Base-by-base conservation (phyloP, 2,888 invertebrate genomes). In the Athripsodes cinereus region DNA sequence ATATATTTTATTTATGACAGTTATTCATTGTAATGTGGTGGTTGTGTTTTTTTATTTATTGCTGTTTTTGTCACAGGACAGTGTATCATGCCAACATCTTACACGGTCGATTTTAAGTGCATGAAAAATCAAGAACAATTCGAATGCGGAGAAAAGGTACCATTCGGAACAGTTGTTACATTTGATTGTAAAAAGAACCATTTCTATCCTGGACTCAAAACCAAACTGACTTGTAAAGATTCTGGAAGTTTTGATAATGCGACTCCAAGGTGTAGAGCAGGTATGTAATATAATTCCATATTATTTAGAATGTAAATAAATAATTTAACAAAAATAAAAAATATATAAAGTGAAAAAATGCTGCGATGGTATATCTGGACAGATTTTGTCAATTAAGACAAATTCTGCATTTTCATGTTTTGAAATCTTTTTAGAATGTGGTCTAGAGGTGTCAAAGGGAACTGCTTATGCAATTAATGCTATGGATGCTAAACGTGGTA, bases 221-320 rank as follows among this genome's bases (percentile, higher is more conserved):
- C 2, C 3, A 31, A 8, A 3, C 35, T 57, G 18, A 57, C 35
- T 16, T 57, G 57, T 22, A 46, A n/a, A n/a, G 51, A 57, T 20
- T 40, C 40, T 47, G 47, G 47, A 47, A 50, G 52, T 20, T 59
- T 51, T 48, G 59, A 59, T 35, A 48, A 48, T 18, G 10, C 52
- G 20, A 21, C 40, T 18, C 55, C 59, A 5, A 22, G 31, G 22
- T 59, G 59, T 44, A 48, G 34, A 19, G 31, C 52, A 48, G 55
- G 59, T 52, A 40, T 52, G 40, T n/a, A n/a, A n/a, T n/a, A n/a
- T n/a, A n/a, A n/a, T n/a, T n/a, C n/a, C n/a, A n/a, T n/a, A n/a
- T n/a, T n/a, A n/a, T n/a, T n/a, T n/a, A n/a, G n/a, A n/a, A n/a
- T n/a, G n/a, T 26, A 3, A 26, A 26, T 26, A 26, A 26, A 10